A percentile compares a stretch with the other conserved stretches of the same genome.
These are phyloP conservation scores for Anthoptus insignis DNA, from an alignment of 2,888 invertebrate genomes.

Conservation along the genomic window DNA sequence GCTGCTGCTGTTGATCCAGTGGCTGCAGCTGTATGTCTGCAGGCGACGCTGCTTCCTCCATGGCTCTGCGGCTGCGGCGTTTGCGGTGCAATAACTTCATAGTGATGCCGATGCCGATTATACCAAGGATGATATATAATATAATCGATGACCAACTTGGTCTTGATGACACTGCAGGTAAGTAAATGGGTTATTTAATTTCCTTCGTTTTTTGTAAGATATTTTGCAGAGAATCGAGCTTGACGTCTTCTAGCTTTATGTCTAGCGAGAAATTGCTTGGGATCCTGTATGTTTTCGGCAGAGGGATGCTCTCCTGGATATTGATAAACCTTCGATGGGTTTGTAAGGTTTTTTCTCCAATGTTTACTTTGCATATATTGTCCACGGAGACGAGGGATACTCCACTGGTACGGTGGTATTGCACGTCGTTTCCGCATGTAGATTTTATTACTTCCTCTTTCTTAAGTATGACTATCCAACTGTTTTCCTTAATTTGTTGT, in stretches of 20 bases:
- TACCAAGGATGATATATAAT: not conserved
- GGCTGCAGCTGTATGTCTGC: not conserved
- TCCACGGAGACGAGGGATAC: constrained; percentile 44
- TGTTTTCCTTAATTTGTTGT: constrained; percentile 51
- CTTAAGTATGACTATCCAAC: constrained; percentile 49
- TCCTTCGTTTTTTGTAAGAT: constrained; percentile 33
- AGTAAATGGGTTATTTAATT: constrained; percentile 15
- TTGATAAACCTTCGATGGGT: constrained; percentile 45
- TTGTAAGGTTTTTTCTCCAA: constrained; percentile 36
- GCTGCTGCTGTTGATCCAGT: not conserved
- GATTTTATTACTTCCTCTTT: constrained; percentile 51
- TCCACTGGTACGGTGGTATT: constrained; percentile 48
- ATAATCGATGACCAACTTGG: constrained; percentile 17
- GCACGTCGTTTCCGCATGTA: constrained; percentile 46
- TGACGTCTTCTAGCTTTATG: constrained; percentile 37
- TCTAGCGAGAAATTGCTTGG: constrained; percentile 34
- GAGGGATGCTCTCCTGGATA: constrained; percentile 45
- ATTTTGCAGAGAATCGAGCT: constrained; percentile 38
- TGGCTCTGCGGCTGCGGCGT: not conserved
- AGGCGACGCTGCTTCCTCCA: not conserved
- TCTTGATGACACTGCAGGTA: constrained; percentile 9
- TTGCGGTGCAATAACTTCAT: not conserved
- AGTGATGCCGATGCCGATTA: not conserved
- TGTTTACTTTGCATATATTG: constrained; percentile 45
- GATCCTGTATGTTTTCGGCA: constrained; percentile 43